Conservation (phyloP, 2,888 invertebrate species). For the Drosophila anceps region DNA sequence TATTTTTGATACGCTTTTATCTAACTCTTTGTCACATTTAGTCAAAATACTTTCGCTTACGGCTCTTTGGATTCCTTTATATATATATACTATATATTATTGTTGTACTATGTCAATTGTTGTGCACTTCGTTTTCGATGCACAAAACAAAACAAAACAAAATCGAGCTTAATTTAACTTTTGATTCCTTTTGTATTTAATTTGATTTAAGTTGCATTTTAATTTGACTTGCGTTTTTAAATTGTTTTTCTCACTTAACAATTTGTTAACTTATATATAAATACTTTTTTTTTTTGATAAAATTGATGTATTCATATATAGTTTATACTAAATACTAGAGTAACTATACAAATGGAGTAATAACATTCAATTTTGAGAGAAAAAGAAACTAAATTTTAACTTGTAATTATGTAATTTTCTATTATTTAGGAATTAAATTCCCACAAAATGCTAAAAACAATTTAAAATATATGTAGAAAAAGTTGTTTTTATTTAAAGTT, state of each 20-base stretch:
- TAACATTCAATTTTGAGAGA: constrained; percentile 33
- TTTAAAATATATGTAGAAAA: neutral
- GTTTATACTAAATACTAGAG: constrained; percentile 20
- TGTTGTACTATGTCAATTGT: constrained; percentile 26
- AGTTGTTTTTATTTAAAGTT: neutral
- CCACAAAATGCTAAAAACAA: constrained; percentile 22
- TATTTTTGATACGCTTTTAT: constrained; percentile 58
- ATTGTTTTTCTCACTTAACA: constrained; percentile 30
- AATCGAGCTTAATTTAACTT: constrained; percentile 36
- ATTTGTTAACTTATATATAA: constrained; percentile 43
- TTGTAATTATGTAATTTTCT: constrained; percentile 35
- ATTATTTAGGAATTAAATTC: constrained; percentile 59
- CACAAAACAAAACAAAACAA: constrained; percentile 41
- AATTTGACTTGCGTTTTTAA: constrained; percentile 38
- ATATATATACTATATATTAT: constrained; percentile 23
- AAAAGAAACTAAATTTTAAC: constrained; percentile 14
- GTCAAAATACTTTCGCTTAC: constrained; percentile 27
- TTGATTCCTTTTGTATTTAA: constrained; percentile 68
- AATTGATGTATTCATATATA: constrained; percentile 26
- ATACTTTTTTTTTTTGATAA: neutral
- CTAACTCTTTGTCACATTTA: constrained; percentile 24
- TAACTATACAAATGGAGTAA: constrained; percentile 24
- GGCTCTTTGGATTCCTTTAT: constrained; percentile 29
- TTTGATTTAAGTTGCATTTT: constrained; percentile 59
- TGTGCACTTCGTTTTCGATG: constrained; percentile 74